Conservation (phyloP, 2,113 vertebrate species). For the Muntiacus reevesi region DNA sequence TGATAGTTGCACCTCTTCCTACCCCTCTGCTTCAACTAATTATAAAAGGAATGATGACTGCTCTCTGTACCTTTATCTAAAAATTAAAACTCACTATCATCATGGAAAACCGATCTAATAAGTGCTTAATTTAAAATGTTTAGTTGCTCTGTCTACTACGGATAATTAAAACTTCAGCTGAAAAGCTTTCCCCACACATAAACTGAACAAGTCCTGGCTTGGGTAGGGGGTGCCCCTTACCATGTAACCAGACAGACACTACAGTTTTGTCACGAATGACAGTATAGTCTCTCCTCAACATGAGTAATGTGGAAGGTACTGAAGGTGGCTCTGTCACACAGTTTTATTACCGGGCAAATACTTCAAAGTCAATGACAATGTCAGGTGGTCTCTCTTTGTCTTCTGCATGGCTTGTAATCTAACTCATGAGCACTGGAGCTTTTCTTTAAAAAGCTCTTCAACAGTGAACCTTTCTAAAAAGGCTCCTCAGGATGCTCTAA, state of each 20-base stretch:
- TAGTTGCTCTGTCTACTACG: neutral
- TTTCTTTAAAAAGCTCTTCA: neutral
- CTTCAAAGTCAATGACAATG: neutral
- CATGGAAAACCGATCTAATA: neutral
- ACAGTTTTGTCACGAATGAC: neutral
- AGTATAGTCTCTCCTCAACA: neutral
- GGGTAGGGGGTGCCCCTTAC: neutral
- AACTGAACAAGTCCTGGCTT: neutral
- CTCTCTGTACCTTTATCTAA: neutral
- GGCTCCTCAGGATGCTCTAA: neutral
- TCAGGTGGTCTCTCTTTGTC: neutral
- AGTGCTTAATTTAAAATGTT: slow-evolving; percentile 2
- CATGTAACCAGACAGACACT: neutral
- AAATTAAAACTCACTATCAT: neutral
- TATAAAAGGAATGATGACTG: neutral
- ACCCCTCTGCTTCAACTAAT: neutral
- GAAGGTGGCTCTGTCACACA: neutral
- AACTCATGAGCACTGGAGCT: neutral
- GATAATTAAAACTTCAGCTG: neutral
- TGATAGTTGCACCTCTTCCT: neutral
- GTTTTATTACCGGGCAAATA: neutral
- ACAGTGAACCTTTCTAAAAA: neutral
- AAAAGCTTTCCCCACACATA: neutral
- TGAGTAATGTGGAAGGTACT: neutral
- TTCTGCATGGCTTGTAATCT: neutral